Conservation (phyloP, 2,113 vertebrate species). For the Lipophrys pholis region DNA sequence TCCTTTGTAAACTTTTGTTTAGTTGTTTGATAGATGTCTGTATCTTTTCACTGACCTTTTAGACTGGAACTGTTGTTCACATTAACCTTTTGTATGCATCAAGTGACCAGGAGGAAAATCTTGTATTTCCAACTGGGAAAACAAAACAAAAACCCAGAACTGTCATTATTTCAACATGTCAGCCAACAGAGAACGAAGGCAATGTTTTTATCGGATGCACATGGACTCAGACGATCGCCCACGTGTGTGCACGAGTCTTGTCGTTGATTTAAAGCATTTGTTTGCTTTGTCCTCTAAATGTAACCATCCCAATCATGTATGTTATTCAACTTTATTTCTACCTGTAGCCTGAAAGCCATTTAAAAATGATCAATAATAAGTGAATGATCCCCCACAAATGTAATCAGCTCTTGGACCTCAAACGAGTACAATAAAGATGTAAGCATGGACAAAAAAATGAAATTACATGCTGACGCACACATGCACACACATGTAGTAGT, state of each 20-base stretch:
- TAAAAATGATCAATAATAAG: too few species aligned
- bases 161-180: constrained; percentile 59
- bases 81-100: constrained; percentile 73
- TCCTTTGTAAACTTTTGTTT: constrained; percentile 1
- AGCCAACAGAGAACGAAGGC: constrained; percentile 53
- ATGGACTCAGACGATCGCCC: neutral
- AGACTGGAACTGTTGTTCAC: constrained; percentile 62
- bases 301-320: too few species aligned
- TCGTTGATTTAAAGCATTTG: too few species aligned
- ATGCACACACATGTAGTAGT: neutral
- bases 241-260: too few species aligned
- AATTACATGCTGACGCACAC: too few species aligned
- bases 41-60: constrained; percentile 72
- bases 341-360: too few species aligned
- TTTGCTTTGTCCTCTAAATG: too few species aligned
- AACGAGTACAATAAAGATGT: too few species aligned
- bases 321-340: too few species aligned
- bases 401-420: too few species aligned
- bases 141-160: constrained; percentile 35
- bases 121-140: constrained; percentile 39
- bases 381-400: too few species aligned
- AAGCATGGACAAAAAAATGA: too few species aligned
- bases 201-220: constrained; percentile 41
- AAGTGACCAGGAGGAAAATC: constrained; percentile 50
- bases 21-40: constrained; percentile 48